Evolutionary conservation across 2,113 vertebrate genomes (phyloP), one percentile per base, ranked within the genome.

Genomic region (Camarhynchus parvulus): DNA sequence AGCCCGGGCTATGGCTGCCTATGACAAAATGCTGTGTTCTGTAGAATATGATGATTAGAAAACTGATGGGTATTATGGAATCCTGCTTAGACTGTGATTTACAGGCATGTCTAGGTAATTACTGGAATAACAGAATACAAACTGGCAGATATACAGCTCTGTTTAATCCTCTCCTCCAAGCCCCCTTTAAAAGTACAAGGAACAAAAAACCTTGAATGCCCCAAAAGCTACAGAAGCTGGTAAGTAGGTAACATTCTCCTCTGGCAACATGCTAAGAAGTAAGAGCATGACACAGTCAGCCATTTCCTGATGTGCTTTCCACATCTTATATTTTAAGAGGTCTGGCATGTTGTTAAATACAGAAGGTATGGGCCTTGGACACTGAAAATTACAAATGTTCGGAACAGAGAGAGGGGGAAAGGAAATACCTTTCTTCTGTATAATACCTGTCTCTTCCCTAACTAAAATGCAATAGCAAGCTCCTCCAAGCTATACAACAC

Each of bases 121-220:
- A 67, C 4, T 46, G 35, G 20, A 74, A 63, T 49, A 87, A 66
- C 0, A 77, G 67, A 80, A 66, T 4, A 62, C 8, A 80, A 81
- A 67, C 2, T 42, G 33, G 25, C 35, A 85, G 28, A 88, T 13
- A 79, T 0, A 80, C 11, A 88, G 35, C 25, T 77, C 41, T 19
- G 4, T 52, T 69, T 37, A 83, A 56, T 1, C 3, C 7, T 1
- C 8, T 72, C 9, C 15, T 49, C 15, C 37, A 63, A 33, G 0
- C 1, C 2, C 3, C 9, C 9, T 79, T 42, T 46, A 49, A 16
- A 82, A 82, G 79, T 59, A 16, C 7, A 64, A 69, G 33, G 44
- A 76, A 24, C 14, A 69, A 56, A 49, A 50, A 74, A 58, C 1
- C 23, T 42, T 44, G 42, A 86, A 86, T 25, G 33, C 3, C 47